Conservation (phyloP, 2,113 vertebrate genomes). For the Mungos mungo region DNA sequence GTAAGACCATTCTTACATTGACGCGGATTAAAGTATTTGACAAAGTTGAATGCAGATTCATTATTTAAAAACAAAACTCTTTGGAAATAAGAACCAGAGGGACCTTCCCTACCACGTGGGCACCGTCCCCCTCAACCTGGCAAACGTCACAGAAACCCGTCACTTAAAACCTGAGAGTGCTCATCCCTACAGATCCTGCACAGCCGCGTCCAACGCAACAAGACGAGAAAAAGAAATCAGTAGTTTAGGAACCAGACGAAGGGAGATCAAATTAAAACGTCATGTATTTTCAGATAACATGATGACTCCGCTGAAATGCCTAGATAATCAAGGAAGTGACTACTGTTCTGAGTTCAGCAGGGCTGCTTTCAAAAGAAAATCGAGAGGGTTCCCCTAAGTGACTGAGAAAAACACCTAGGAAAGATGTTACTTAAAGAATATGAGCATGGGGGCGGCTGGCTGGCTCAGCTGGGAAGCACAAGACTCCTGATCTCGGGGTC, state of each 20-base stretch:
- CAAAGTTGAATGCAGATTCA: not conserved
- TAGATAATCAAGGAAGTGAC: not conserved
- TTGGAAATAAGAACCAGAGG: not conserved
- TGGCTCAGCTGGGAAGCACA: not conserved
- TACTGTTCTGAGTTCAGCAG: not conserved
- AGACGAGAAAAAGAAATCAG: not conserved
- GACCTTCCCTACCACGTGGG: not conserved
- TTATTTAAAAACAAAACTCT: not conserved
- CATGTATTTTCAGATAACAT: accelerated
- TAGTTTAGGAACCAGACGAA: no score
- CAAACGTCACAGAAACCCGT: accelerated
- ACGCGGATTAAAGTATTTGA: not conserved
- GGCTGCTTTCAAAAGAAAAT: not conserved
- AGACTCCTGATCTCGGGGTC: not conserved
- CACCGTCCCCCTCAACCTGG: accelerated
- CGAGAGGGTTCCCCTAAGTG: not conserved
- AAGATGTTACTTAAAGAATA: not conserved
- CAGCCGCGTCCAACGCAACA: not conserved
- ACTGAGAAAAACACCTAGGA: not conserved
- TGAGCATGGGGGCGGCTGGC: accelerated
- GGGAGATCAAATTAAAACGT: not conserved
- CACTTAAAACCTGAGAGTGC: accelerated
- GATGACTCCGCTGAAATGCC: not conserved
- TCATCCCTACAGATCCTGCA: accelerated
- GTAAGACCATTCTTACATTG: accelerated